Evolutionary conservation across 2,797 vertebrate species (phyloP), one percentile per base, ranked within the genome.

Genomic region (Anguilla obscura): DNA sequence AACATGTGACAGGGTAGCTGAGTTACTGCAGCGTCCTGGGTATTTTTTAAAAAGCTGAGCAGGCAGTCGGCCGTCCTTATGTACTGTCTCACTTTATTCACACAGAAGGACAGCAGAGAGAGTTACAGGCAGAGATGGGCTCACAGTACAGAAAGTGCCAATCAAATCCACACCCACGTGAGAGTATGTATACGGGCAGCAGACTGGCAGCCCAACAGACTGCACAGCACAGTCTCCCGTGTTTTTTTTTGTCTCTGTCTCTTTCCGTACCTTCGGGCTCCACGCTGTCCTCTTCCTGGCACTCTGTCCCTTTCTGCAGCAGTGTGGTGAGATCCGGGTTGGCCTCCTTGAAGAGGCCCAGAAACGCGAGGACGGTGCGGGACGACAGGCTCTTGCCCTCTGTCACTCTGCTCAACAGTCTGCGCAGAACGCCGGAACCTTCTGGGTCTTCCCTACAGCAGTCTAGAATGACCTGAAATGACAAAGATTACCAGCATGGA

Each of bases 391-490:
- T 87, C 86, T 54, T 48, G 1, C 91, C 48, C 0, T 91, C 90
- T 83, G 88, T 92, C 10, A 94, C 92, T 90, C 91, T 92, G 60
- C 87, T 90, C 88, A 96, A 90, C 79, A 96, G 90, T 48, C 90
- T 95, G 91, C 87, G 90, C 84, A 95, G 94, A 88, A 90, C 83
- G 76, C 87, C 88, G 85, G 45, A 86, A n/a, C 66, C 89, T 4
- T 90, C 90, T 89, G 92, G 92, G 87, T 91, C 89, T 86, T 90
- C 92, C 79, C 90, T 90, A 89, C 96, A 93, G 87, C 93, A 95
- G 40, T 90, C 91, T 86, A 90, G 36, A 74, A 96, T 88, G 82
- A 86, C 90, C 95, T 96, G 54, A 8, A 85, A 80, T 71, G 91
- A 89, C 90, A 89, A 16, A 24, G 24, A 89, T 69, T 12, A 7